Evolutionary conservation across 2,113 vertebrate species (phyloP), one percentile per base, ranked within the genome.

Genomic region (Microcebus tavaratra): DNA sequence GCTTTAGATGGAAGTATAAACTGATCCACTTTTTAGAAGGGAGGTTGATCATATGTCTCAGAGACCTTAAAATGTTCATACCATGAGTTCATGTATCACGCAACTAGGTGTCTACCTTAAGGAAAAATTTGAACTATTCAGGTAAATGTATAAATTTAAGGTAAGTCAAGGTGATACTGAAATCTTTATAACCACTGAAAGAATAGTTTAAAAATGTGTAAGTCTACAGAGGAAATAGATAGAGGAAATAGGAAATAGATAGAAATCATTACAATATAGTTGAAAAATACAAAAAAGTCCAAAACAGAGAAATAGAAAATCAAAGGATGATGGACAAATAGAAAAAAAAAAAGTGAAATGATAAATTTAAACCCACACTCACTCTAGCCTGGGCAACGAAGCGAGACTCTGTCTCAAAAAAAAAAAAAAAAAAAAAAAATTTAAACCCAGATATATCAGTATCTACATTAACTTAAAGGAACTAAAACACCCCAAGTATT

Each of bases 111-210:
- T 70, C 67, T 93, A 23, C 48, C 57, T 39, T 76, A 48, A 68
- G 45, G 34, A 68, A 81, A 90, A 84, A 48, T 27, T 79, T 73
- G 25, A 76, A 88, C 73, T 70, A 91, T 95, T 72, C 45, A 80
- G 21, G 39, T 88, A 92, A 93, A 61, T 85, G 6, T 82, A 73
- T 23, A 81, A 36, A 68, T 88, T 75, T 95, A 95, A 88, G 25
- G 42, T 76, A 83, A 81, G 29, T 90, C 63, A 83, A 42, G 4
- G 48, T 88, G 72, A 55, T 61, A 6, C 45, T 75, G 20, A 90
- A 50, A 75, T 83, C 81, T 83, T 90, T 75, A 50, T 67, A 81
- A 57, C 7, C 45, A 67, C 48, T 50, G 78, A 70, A 81, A 82
- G 42, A 75, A 42, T 59, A 86, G 21, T 78, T 88, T 95, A 53